Percentiles rank a stretch among this genome's conserved stretches.
These are phyloP conservation scores for Aspidoscelis tigris DNA, from an alignment of 2,113 vertebrate genomes.

Conservation along the genomic window DNA sequence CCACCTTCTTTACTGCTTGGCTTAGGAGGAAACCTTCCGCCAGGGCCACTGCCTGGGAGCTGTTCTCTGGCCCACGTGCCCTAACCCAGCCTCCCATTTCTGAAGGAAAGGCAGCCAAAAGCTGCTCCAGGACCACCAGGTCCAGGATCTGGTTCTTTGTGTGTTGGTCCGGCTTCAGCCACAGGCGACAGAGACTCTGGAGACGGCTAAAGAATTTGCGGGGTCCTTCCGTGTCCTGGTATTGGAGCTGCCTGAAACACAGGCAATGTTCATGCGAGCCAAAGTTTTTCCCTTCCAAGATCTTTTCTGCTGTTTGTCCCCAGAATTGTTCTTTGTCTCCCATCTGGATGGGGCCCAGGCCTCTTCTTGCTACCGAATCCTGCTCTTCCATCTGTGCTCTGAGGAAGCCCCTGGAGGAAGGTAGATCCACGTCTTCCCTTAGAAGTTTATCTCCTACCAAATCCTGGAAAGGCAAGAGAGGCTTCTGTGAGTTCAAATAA, in stretches of 20 bases:
- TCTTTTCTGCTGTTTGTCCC: background rate
- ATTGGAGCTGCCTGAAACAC: background rate
- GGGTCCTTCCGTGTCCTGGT: background rate
- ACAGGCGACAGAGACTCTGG: background rate
- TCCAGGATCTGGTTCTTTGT: background rate
- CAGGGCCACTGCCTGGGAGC: background rate
- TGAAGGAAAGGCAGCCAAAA: background rate
- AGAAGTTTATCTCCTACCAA: background rate
- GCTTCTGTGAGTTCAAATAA: no score
- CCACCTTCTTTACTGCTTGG: background rate
- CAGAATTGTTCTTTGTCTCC: background rate
- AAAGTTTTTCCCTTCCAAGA: background rate
- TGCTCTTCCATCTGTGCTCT: background rate
- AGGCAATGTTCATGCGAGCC: background rate
- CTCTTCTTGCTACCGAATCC: background rate
- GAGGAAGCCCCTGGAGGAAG: background rate
- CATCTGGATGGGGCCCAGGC: background rate
- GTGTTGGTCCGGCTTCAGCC: background rate
- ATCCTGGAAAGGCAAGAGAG: background rate
- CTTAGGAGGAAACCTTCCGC: background rate
- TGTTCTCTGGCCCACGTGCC: background rate
- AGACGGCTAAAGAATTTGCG: background rate
- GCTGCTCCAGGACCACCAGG: background rate
- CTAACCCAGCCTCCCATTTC: background rate
- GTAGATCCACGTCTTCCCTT: background rate